These are phyloP conservation scores for Oryzias sinensis DNA, from an alignment of 2,797 vertebrate species.

Conservation along the genomic window DNA sequence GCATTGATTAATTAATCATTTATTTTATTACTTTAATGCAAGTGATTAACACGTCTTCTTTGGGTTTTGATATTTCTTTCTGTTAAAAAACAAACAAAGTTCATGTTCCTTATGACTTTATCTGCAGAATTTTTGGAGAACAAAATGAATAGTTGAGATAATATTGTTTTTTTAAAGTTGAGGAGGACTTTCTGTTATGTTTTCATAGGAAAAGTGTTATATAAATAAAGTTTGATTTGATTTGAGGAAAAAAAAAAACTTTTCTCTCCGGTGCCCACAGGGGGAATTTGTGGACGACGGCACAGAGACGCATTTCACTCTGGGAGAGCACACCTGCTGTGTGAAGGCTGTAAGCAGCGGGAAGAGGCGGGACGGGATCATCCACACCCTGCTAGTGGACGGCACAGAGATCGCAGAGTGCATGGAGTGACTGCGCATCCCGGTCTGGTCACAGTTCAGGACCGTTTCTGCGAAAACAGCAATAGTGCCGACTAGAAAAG, in stretches of 20 bases:
- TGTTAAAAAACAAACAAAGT: no score
- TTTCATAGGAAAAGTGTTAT: no score
- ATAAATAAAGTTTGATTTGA: background rate
- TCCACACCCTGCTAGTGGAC: conserved; percentile 92
- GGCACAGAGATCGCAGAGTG: conserved; percentile 87
- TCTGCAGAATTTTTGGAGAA: no score
- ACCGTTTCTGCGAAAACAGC: conserved; percentile 1
- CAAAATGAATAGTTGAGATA: no score
- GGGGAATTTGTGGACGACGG: conserved; percentile 98
- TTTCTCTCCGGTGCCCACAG: conserved; percentile 58
- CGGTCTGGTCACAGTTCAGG: conserved; percentile 5
- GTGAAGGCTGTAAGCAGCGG: conserved; percentile 98
- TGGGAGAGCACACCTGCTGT: conserved; percentile 88
- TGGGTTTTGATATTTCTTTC: no score
- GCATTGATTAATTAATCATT: background rate
- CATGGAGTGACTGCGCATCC: conserved; percentile 67
- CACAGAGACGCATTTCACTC: conserved; percentile 94
- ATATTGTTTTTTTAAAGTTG: no score
- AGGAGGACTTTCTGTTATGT: no score
- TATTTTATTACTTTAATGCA: no score
- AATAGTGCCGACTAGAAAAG: conserved; percentile 6
- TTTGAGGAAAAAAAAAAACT: background rate
- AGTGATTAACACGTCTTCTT: no score
- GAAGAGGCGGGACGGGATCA: conserved; percentile 91
- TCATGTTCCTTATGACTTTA: no score